A percentile compares a stretch with the other conserved stretches of the same genome.
phyloP scores from a whole-genome alignment of 2,113 vertebrate species.

The Tamias sibiricus region DNA sequence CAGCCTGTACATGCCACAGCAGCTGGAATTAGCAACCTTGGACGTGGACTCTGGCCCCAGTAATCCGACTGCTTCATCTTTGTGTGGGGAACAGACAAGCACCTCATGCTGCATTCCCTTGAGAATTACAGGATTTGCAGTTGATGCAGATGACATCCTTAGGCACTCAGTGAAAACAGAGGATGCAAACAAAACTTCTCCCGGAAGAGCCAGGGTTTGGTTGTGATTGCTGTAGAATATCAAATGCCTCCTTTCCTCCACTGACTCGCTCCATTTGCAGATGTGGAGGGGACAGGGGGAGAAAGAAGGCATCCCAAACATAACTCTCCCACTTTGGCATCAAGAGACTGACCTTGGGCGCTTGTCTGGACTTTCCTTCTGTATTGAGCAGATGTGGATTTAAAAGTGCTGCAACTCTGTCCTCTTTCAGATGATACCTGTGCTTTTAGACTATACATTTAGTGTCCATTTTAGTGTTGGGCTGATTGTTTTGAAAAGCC shows the following conservation, averaged over 20 bases:
- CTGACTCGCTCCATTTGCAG: not conserved
- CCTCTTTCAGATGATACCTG: not conserved
- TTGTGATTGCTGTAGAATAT: not conserved
- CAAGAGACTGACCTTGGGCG: not conserved
- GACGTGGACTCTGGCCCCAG: not conserved
- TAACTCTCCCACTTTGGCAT: not conserved
- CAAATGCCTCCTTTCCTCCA: not conserved
- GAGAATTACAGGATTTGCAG: not conserved
- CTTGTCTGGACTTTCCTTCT: not conserved
- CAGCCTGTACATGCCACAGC: too few relatives aligned
- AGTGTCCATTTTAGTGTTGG: not conserved
- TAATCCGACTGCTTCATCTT: not conserved
- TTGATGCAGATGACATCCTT: not conserved
- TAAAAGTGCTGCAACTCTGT: not conserved
- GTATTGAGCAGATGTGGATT: not conserved
- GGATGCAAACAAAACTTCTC: not conserved
- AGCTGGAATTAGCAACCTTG: too few relatives aligned
- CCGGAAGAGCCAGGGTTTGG: not conserved
- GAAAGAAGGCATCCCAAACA: not conserved
- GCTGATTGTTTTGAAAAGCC: not conserved
- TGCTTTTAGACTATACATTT: not conserved
- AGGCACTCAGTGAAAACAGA: not conserved
- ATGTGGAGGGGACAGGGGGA: not conserved
- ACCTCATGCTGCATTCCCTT: not conserved
- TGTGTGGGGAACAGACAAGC: not conserved